These are phyloP conservation scores for Pseudonaja textilis DNA, from an alignment of 2,113 vertebrate genomes.

Conservation along the genomic window DNA sequence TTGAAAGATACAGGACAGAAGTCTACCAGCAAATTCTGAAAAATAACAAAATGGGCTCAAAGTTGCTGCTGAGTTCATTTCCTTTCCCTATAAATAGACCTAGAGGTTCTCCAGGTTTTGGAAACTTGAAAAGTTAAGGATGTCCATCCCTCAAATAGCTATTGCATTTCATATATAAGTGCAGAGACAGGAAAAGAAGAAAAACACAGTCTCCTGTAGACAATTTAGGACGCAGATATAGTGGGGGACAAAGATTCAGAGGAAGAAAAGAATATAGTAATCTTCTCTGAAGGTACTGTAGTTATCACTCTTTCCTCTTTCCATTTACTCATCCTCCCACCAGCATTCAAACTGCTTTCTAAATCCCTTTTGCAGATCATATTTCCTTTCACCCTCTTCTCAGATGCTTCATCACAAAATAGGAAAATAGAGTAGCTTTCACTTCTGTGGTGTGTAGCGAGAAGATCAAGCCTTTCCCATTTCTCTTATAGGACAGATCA, in stretches of 20 bases:
- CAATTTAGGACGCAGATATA: neutral
- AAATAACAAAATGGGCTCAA: neutral
- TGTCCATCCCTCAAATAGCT: neutral
- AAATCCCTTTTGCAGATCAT: neutral
- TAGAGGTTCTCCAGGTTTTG: neutral
- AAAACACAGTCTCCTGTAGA: neutral
- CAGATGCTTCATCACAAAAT: neutral
- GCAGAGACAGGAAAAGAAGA: neutral
- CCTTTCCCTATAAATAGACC: neutral
- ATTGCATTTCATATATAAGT: neutral
- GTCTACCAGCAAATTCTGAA: neutral
- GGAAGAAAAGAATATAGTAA: neutral
- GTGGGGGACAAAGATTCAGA: neutral
- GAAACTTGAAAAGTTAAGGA: neutral
- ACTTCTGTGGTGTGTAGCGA: neutral
- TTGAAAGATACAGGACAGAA: neutral
- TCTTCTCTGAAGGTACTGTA: neutral
- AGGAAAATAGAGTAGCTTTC: neutral
- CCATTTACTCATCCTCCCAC: neutral
- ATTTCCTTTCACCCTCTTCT: neutral
- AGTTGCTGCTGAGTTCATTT: neutral
- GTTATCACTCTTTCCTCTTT: neutral
- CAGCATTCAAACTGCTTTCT: neutral
- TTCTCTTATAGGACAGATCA: neutral
- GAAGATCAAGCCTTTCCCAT: neutral